These are phyloP conservation scores for Pontoporia blainvillei DNA, from an alignment of 2,113 vertebrate genomes.

Conservation along the genomic window DNA sequence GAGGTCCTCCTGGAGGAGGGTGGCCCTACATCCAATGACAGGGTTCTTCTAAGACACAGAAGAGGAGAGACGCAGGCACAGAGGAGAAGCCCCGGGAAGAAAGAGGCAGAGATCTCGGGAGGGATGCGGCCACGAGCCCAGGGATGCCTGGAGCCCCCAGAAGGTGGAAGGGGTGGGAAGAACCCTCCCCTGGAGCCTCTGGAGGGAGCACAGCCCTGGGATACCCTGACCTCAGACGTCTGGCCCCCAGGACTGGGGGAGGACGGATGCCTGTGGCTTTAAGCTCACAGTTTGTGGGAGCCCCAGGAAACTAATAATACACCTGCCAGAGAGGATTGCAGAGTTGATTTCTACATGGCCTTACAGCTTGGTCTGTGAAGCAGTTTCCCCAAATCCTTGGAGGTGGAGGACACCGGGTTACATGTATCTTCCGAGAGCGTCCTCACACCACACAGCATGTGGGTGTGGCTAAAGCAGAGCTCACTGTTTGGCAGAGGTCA, in stretches of 20 bases:
- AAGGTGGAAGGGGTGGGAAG: background rate
- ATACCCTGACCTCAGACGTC: accelerated
- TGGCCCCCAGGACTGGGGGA: background rate
- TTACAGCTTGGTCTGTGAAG: accelerated
- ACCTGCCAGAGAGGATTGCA: background rate
- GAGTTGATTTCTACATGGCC: background rate
- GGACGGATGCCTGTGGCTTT: too few relatives aligned
- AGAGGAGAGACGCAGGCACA: background rate
- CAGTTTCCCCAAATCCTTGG: background rate
- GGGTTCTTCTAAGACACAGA: background rate
- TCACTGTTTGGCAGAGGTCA: accelerated
- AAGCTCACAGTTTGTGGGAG: background rate
- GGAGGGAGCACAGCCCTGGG: accelerated
- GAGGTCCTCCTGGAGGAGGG: background rate
- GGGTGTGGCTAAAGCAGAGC: accelerated
- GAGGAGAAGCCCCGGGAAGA: background rate
- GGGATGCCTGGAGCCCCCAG: background rate
- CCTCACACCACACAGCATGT: accelerated
- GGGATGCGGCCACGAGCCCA: accelerated
- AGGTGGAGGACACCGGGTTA: background rate
- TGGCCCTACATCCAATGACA: background rate
- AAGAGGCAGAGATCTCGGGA: accelerated
- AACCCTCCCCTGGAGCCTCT: background rate
- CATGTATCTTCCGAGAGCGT: background rate
- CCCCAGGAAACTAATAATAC: background rate